A percentile compares a stretch with the other conserved stretches of the same genome.
Evolutionary conservation across 1,140 invertebrate species (phyloP).

Genomic region (Procambarus clarkii): DNA sequence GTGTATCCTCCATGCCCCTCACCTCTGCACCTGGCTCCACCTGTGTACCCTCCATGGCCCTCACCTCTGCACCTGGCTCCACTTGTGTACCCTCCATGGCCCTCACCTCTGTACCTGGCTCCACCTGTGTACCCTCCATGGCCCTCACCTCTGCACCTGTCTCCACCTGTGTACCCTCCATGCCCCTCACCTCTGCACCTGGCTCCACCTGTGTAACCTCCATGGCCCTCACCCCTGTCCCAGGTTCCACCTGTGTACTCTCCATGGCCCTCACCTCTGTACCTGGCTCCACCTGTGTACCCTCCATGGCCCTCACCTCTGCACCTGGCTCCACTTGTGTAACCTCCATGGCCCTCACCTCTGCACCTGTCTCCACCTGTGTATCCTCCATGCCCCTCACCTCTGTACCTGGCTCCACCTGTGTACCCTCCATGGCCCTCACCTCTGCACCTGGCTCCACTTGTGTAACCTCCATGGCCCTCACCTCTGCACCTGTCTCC

Average conservation of each 20-base stretch:
- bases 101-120: too few species aligned
- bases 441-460: not conserved
- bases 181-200: not conserved
- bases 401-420: not conserved
- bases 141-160: not conserved
- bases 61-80: too few species aligned
- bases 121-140: too few species aligned
- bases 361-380: not conserved
- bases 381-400: not conserved
- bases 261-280: not conserved
- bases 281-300: too few species aligned
- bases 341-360: too few species aligned
- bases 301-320: not conserved
- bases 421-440: not conserved
- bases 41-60: too few species aligned
- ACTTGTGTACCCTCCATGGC: not conserved
- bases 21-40: too few species aligned
- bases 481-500: not conserved
- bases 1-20: too few species aligned
- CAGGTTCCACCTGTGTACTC: too few species aligned
- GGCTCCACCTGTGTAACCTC: too few species aligned
- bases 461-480: not conserved
- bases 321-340: too few species aligned
- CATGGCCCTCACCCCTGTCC: not conserved
- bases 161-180: too few species aligned